Evolutionary conservation across 2,113 vertebrate genomes (phyloP).

Genomic region (Ailurus styani): DNA sequence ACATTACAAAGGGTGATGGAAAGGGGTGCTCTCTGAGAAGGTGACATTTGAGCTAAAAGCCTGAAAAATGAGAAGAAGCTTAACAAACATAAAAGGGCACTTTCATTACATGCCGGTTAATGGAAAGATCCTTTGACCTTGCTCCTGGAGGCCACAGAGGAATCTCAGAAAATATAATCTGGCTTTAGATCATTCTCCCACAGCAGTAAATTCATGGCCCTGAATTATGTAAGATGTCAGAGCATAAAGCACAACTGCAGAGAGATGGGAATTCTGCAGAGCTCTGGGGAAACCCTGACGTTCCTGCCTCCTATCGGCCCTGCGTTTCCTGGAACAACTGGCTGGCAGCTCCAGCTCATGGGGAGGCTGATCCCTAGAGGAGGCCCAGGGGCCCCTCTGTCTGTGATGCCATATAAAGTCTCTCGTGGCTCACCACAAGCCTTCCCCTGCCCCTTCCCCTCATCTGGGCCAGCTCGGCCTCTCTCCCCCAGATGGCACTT

Average conservation of each 20-base stretch:
- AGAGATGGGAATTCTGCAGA: fast-evolving
- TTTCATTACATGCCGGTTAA: neutral
- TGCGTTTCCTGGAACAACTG: neutral
- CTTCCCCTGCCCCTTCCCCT: neutral
- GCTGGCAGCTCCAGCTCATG: neutral
- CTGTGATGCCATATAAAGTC: fast-evolving
- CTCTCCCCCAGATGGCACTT: neutral
- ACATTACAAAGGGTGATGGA: neutral
- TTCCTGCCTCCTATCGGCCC: neutral
- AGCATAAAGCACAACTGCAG: neutral
- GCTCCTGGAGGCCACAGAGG: neutral
- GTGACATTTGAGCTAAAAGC: neutral
- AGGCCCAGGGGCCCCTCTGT: too few species aligned
- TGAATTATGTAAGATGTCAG: neutral
- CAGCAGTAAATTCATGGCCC: neutral
- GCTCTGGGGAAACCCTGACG: neutral
- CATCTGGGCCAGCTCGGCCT: neutral
- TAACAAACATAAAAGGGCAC: fast-evolving
- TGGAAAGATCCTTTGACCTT: neutral
- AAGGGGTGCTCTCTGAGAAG: neutral
- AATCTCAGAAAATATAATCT: neutral
- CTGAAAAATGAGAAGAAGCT: neutral
- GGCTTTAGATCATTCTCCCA: neutral
- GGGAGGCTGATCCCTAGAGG: neutral
- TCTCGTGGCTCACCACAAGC: neutral